These are phyloP conservation scores for Kryptolebias marmoratus DNA, from an alignment of 2,113 vertebrate genomes.

Conservation along the genomic window DNA sequence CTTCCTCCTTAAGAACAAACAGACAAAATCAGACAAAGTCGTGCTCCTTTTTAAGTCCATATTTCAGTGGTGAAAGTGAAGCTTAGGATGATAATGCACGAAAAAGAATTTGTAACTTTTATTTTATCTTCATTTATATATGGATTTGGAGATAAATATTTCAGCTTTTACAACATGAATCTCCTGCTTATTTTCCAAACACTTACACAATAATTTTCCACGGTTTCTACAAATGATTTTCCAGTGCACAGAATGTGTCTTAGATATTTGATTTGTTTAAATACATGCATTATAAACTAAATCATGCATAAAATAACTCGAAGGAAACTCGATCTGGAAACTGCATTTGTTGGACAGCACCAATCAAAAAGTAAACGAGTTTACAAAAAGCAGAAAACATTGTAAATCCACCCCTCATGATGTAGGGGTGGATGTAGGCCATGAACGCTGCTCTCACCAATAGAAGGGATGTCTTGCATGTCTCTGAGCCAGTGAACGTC, in stretches of 20 bases:
- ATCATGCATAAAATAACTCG: neutral
- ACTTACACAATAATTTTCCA: no score
- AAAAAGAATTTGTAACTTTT: no score
- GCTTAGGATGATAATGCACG: no score
- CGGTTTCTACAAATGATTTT: neutral
- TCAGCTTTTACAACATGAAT: no score
- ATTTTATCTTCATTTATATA: no score
- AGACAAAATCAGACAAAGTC: no score
- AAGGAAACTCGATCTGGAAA: no score
- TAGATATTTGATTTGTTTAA: neutral
- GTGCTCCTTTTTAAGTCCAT: no score
- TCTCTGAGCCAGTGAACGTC: constrained; percentile 69
- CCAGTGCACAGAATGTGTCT: neutral
- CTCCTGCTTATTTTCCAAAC: no score
- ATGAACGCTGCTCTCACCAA: constrained; percentile 60
- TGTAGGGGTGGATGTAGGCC: neutral
- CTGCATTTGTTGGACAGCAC: neutral
- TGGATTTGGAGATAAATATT: no score
- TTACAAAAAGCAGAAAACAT: neutral
- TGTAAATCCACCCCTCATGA: neutral
- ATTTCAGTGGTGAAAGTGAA: no score
- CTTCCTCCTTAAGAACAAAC: constrained; percentile 14
- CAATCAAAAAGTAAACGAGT: neutral
- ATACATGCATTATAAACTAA: neutral
- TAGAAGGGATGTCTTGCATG: constrained; percentile 19